phyloP scores from a whole-genome alignment of 1,140 invertebrate species.

The Pachypeltis micranthus region DNA sequence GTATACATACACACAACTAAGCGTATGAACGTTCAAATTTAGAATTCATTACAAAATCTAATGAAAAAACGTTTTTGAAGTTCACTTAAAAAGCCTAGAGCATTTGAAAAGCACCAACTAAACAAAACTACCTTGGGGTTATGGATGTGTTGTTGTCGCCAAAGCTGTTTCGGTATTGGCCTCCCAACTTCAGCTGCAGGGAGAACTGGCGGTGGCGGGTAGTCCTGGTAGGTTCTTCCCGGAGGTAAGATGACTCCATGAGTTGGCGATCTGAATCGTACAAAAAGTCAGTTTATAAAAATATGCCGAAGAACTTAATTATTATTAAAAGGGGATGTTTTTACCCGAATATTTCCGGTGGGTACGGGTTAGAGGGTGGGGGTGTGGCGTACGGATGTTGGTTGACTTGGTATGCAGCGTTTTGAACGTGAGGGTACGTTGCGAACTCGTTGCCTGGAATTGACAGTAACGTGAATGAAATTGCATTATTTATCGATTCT shows the following conservation, averaged over 20 bases:
- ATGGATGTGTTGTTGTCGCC: conserved; percentile 1
- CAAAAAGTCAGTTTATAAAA: too few relatives aligned
- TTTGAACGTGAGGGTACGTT: conserved; percentile 4
- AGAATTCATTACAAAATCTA: too few relatives aligned
- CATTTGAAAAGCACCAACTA: background rate
- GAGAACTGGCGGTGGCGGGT: background rate
- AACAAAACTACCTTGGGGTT: conserved; percentile 11
- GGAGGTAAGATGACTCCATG: conserved; percentile 13
- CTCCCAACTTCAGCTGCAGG: background rate
- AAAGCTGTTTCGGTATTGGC: conserved; percentile 2
- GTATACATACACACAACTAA: too few relatives aligned
- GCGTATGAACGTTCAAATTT: too few relatives aligned
- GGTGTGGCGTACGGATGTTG: conserved; percentile 4
- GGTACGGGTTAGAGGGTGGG: background rate
- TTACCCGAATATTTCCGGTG: conserved; percentile 4
- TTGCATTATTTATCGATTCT: too few relatives aligned
- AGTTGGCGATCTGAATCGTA: conserved; percentile 17
- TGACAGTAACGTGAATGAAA: too few relatives aligned
- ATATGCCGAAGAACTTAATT: too few relatives aligned
- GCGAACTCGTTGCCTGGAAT: conserved; percentile 12
- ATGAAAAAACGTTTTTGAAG: too few relatives aligned
- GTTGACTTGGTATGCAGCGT: conserved; percentile 7
- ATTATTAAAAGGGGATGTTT: background rate
- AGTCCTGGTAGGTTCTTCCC: conserved; percentile 3
- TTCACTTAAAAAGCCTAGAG: too few relatives aligned